Percentiles rank a stretch among this genome's conserved stretches.
These are phyloP conservation scores for Chloroclystis v-ata DNA, from an alignment of 2,888 invertebrate genomes.

Conservation along the genomic window DNA sequence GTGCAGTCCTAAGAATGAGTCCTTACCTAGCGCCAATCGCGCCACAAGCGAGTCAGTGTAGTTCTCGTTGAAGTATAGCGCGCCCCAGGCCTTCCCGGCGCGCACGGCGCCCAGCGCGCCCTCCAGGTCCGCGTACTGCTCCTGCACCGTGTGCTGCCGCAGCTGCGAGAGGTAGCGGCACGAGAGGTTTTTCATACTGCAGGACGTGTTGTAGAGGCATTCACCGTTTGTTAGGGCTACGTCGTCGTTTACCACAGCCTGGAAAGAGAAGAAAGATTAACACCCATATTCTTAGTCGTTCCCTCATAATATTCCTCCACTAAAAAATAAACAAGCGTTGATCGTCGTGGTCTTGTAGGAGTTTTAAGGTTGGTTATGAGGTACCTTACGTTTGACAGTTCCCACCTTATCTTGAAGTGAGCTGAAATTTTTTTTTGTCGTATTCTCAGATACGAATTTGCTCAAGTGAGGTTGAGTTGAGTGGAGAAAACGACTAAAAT, in stretches of 20 bases:
- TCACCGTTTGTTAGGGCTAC: constrained; percentile 58
- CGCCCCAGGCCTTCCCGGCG: constrained; percentile 91
- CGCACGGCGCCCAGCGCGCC: constrained; percentile 85
- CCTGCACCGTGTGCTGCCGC: constrained; percentile 83
- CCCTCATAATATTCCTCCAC: too few species aligned
- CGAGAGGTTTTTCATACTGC: constrained; percentile 84
- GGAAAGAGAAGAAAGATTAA: constrained; percentile 13
- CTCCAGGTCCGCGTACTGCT: constrained; percentile 80
- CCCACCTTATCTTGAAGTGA: too few species aligned
- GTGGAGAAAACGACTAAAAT: too few species aligned
- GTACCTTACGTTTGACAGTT: too few species aligned
- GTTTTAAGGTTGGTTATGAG: too few species aligned
- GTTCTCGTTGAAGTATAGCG: constrained; percentile 91
- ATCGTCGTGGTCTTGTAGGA: too few species aligned
- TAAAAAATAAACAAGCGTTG: too few species aligned
- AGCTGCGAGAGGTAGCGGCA: constrained; percentile 89
- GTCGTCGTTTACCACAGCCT: constrained; percentile 74
- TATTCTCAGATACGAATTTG: too few species aligned
- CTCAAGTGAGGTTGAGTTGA: too few species aligned
- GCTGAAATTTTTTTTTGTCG: too few species aligned
- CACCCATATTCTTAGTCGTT: too few species aligned
- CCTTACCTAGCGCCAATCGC: constrained; percentile 81
- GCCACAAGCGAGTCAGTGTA: constrained; percentile 92
- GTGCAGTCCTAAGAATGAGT: constrained; percentile 82
- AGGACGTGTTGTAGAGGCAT: constrained; percentile 80